These are phyloP conservation scores for Parapristionchus giblindavisi DNA, from an alignment of 2,888 invertebrate genomes.

Conservation along the genomic window DNA sequence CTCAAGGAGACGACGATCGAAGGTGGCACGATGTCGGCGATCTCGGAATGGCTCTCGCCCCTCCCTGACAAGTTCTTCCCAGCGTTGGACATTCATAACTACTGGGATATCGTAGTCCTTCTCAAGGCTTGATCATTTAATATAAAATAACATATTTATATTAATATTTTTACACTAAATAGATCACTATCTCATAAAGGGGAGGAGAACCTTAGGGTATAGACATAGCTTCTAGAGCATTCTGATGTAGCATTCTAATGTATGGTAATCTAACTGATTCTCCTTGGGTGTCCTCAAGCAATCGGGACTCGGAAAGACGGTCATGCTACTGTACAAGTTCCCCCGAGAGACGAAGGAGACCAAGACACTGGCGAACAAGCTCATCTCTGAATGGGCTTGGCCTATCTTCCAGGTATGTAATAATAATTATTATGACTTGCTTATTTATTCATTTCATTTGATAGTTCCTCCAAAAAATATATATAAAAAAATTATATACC, in stretches of 20 bases:
- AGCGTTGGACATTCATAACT: slow-evolving; percentile 90
- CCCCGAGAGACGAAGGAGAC: slow-evolving; percentile 87
- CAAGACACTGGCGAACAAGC: slow-evolving; percentile 51
- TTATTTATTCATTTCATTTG: too few species aligned
- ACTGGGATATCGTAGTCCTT: slow-evolving; percentile 73
- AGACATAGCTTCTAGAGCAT: too few species aligned
- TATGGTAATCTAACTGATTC: not conserved
- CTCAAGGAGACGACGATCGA: slow-evolving; percentile 94
- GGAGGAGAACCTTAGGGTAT: too few species aligned
- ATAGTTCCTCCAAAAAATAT: too few species aligned
- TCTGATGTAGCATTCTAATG: too few species aligned
- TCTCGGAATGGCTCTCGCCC: slow-evolving; percentile 94
- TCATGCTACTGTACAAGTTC: slow-evolving; percentile 99
- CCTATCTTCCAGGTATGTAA: slow-evolving; percentile 79
- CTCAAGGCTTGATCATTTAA: slow-evolving; percentile 31
- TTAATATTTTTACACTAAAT: too few species aligned
- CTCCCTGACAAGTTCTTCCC: slow-evolving; percentile 92
- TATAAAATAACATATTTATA: too few species aligned
- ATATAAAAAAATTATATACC: too few species aligned
- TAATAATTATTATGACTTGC: too few species aligned
- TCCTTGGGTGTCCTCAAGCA: slow-evolving; percentile 84
- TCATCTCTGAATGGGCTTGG: slow-evolving; percentile 85
- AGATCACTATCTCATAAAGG: too few species aligned
- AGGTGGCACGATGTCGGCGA: slow-evolving; percentile 78
- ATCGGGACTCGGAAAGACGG: slow-evolving; percentile 96